Conservation (phyloP, 92 coral and sea anemone genomes). For the Isaurus tuberculatus region DNA sequence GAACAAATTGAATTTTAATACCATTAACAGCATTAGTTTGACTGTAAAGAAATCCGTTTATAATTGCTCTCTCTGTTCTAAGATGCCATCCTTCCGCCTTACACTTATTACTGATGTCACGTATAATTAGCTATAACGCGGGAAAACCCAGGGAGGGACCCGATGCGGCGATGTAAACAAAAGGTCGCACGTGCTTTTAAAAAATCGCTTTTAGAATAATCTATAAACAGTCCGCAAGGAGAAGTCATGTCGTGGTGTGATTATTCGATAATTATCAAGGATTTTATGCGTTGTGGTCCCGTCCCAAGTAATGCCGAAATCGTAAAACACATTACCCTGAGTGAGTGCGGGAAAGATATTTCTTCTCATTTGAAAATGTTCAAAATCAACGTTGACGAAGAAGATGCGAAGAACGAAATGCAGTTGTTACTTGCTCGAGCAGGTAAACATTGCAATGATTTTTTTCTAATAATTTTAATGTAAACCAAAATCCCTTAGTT, state of each 20-base stretch:
- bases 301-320: not conserved
- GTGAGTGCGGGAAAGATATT: conserved; percentile 25
- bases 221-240: too few species aligned
- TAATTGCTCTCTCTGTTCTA: not conserved
- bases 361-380: not conserved
- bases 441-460: conserved; percentile 28
- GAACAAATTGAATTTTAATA: conserved; percentile 23
- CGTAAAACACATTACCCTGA: conserved; percentile 15
- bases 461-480: not conserved
- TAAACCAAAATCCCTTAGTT: not conserved
- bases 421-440: conserved; percentile 49
- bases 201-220: too few species aligned
- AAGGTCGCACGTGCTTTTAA: too few species aligned
- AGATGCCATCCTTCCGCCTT: conserved; percentile 19
- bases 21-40: too few species aligned
- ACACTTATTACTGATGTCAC: not conserved
- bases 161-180: too few species aligned
- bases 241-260: conserved; percentile 7
- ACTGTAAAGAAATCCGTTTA: conserved; percentile 14
- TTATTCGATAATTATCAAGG: not conserved
- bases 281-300: conserved; percentile 9
- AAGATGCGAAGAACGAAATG: conserved; percentile 24
- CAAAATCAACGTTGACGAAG: conserved; percentile 16
- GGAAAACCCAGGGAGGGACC: too few species aligned
- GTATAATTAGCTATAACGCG: too few species aligned